Evolutionary conservation across 2,797 vertebrate genomes (phyloP).

Genomic region (Telmatherina bonti): DNA sequence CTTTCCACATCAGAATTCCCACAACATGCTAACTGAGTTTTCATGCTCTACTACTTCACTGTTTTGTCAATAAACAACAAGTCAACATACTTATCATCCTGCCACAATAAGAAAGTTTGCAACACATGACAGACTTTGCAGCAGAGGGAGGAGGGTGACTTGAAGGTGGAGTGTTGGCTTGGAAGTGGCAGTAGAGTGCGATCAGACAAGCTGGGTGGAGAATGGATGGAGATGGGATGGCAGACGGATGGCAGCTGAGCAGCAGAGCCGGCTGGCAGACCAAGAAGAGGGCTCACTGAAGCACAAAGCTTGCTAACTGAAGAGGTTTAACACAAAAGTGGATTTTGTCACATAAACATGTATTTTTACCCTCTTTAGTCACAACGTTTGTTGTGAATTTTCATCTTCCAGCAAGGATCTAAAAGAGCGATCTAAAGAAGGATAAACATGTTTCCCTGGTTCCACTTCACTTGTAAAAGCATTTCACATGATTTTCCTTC

Average conservation of each 20-base stretch:
- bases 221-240: slow-evolving; percentile 3
- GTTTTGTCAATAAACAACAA: neutral
- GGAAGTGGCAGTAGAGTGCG: neutral
- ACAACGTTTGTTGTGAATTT: neutral
- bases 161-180: neutral
- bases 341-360: neutral
- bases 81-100: no score
- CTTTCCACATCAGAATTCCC: neutral
- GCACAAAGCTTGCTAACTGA: neutral
- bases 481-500: neutral
- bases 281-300: neutral
- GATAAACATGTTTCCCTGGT: neutral
- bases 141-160: neutral
- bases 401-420: neutral
- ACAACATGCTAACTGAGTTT: neutral
- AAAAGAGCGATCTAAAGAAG: neutral
- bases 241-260: slow-evolving; percentile 1
- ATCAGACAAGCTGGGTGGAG: slow-evolving; percentile 6
- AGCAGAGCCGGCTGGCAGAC: neutral
- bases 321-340: neutral
- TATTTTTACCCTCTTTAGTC: neutral
- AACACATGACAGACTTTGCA: neutral
- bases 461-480: neutral
- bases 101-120: no score
- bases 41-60: neutral